phyloP scores from a whole-genome alignment of 2,888 invertebrate genomes.

The Ormyrus pomaceus region DNA sequence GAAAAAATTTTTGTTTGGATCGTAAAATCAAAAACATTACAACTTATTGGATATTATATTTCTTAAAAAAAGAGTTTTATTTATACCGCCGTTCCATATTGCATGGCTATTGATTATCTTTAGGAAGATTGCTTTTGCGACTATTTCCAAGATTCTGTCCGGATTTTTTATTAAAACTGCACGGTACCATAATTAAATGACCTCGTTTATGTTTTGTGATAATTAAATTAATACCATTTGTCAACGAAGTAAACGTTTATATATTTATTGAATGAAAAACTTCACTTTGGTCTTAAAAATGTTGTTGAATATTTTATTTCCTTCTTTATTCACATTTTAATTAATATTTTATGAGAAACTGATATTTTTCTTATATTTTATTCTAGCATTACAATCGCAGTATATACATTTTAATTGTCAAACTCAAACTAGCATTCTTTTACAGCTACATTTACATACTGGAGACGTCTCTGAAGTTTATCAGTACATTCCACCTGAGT shows the following conservation, averaged over 20 bases:
- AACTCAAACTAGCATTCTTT: conserved; percentile 41
- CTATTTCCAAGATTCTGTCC: not conserved
- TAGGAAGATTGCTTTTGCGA: not conserved
- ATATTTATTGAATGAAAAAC: no score
- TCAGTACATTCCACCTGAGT: conserved; percentile 78
- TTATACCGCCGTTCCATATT: conserved; percentile 1
- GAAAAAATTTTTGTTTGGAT: not conserved
- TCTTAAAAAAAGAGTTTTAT: conserved; percentile 9
- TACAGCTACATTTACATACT: conserved; percentile 81
- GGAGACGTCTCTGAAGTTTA: conserved; percentile 77
- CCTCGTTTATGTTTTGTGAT: not conserved
- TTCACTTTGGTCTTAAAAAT: no score
- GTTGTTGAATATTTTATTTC: no score
- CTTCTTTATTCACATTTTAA: no score
- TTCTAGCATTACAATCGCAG: not conserved
- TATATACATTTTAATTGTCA: conserved; percentile 6
- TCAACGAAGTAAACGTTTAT: no score
- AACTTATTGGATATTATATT: conserved; percentile 1
- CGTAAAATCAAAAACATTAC: not conserved
- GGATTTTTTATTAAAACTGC: no score
- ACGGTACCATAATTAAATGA: no score
- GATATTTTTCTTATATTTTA: no score
- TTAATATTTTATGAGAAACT: no score
- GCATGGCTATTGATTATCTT: conserved; percentile 18
- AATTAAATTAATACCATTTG: not conserved